Evolutionary conservation across 2,797 vertebrate species (phyloP).

Genomic region (Schizothorax lantsangensis): DNA sequence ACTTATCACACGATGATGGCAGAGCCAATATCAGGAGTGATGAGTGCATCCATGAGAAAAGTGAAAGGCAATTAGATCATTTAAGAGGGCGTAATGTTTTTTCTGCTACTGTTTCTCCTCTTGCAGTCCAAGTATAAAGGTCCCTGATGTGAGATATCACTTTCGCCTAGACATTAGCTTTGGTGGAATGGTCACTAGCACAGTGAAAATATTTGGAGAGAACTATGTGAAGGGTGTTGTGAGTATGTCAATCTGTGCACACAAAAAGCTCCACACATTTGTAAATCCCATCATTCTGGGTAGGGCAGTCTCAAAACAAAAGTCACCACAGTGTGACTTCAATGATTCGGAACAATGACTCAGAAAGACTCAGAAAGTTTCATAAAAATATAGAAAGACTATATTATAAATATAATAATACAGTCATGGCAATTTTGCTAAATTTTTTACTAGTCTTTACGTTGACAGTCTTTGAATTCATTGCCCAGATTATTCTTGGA

Average conservation of each 20-base stretch:
- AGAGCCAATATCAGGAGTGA: slow-evolving; percentile 41
- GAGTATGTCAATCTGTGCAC: not conserved
- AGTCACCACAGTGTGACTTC: not conserved
- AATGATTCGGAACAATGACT: not conserved
- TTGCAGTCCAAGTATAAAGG: not conserved
- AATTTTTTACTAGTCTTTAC: not conserved
- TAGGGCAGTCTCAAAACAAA: not conserved
- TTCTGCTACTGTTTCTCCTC: slow-evolving; percentile 10
- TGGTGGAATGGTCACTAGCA: slow-evolving; percentile 1
- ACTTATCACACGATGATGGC: slow-evolving; percentile 39
- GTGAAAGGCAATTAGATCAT: slow-evolving; percentile 22
- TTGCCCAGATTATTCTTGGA: not conserved
- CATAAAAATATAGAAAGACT: too few species aligned
- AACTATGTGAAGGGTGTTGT: not conserved
- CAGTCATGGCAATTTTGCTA: not conserved
- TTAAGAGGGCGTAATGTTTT: slow-evolving; percentile 2
- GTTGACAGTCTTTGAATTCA: not conserved
- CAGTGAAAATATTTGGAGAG: slow-evolving; percentile 18
- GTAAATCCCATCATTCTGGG: not conserved
- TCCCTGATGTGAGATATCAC: slow-evolving; percentile 19
- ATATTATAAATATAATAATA: not conserved
- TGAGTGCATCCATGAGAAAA: slow-evolving; percentile 28
- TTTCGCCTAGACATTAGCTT: slow-evolving; percentile 23
- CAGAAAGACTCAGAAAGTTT: not conserved
- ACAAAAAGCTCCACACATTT: not conserved